phyloP scores from a whole-genome alignment of 2,888 invertebrate genomes.

The Caenorhabditis sulstoni region DNA sequence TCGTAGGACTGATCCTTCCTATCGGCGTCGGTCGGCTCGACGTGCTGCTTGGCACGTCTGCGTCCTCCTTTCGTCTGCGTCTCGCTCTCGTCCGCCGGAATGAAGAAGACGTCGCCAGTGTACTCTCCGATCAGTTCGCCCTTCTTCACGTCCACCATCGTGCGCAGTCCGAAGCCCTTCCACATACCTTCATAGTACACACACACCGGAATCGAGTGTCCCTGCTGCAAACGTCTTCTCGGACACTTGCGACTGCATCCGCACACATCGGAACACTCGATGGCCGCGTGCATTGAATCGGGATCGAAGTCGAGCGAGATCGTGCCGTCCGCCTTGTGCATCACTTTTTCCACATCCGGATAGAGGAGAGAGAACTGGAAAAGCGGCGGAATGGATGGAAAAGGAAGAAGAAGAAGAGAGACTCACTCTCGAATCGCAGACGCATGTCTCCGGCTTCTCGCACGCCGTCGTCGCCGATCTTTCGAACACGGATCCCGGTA shows the following conservation, averaged over 20 bases:
- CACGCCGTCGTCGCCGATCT: neutral
- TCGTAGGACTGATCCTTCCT: conserved; percentile 19
- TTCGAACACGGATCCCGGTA: neutral
- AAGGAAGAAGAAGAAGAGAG: neutral
- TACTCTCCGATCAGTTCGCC: conserved; percentile 47
- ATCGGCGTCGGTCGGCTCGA: neutral
- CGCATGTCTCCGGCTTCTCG: neutral
- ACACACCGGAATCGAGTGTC: conserved; percentile 18
- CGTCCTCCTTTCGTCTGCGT: neutral
- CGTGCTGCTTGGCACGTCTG: neutral
- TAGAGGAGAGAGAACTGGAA: conserved; percentile 11
- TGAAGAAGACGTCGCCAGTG: conserved; percentile 14
- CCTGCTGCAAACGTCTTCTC: conserved; percentile 29
- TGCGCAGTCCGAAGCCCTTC: conserved; percentile 44
- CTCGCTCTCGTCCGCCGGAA: neutral
- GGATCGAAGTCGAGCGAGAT: neutral
- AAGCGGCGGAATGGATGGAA: no score
- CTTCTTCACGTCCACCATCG: conserved; percentile 1
- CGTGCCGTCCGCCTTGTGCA: neutral
- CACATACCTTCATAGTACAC: conserved; percentile 11
- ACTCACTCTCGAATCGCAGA: conserved; percentile 2
- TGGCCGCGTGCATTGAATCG: neutral
- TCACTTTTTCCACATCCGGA: neutral
- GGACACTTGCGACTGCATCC: conserved; percentile 16
- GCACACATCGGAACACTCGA: conserved; percentile 33